Conservation (phyloP, 2,797 vertebrate genomes). For the Sebastes matsubarae region DNA sequence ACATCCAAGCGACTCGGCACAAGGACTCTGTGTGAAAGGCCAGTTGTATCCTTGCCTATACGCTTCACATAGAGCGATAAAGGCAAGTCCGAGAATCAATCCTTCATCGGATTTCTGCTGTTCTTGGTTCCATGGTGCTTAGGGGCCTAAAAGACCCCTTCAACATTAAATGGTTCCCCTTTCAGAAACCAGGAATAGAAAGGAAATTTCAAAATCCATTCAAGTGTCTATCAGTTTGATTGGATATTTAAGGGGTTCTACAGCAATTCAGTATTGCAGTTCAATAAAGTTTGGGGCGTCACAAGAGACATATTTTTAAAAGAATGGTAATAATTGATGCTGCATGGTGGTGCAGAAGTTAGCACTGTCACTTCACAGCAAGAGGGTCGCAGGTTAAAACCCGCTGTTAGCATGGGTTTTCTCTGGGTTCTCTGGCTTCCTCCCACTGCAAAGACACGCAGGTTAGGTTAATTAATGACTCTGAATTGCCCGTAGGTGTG, state of each 20-base stretch:
- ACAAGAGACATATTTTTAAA: neutral
- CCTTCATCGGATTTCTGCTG: neutral
- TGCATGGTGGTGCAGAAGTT: too few relatives aligned
- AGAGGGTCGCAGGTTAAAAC: too few relatives aligned
- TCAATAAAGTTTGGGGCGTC: neutral
- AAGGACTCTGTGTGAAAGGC: neutral
- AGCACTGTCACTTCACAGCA: too few relatives aligned
- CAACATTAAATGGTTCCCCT: neutral
- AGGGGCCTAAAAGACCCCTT: neutral
- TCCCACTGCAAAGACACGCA: too few relatives aligned
- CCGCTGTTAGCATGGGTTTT: too few relatives aligned
- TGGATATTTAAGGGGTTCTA: neutral
- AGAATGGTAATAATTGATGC: neutral
- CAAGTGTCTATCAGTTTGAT: neutral
- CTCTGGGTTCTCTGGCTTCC: too few relatives aligned
- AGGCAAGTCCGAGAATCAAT: neutral
- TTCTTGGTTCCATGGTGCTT: neutral
- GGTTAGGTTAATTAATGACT: too few relatives aligned
- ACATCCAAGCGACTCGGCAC: slow-evolving; percentile 8
- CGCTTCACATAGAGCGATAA: neutral
- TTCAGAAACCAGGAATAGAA: neutral
- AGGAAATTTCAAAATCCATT: neutral
- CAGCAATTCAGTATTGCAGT: neutral
- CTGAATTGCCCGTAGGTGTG: too few relatives aligned
- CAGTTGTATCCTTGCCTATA: neutral